Base-by-base conservation (phyloP, 2,113 vertebrate genomes). In the Ceyx cyanopectus region DNA sequence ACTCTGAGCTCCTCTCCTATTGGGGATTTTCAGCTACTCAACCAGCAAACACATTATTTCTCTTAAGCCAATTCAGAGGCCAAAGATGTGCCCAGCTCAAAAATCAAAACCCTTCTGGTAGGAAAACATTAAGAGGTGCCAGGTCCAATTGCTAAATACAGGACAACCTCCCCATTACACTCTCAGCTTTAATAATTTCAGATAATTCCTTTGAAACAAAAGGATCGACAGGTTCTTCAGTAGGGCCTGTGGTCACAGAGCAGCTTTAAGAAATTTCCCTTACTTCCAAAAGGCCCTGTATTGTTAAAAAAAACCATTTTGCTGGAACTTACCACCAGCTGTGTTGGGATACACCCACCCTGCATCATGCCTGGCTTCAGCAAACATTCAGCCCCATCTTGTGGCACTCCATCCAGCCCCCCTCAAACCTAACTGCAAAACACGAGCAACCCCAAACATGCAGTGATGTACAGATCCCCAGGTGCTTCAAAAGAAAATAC, bases 391-490 rank as follows among this genome's bases (percentile, higher is more conserved):
- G 27, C 21, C 9, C 37, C 4, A 0, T 58, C 22, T 58, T 32
- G 18, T 5, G 14, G 21, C 46, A 29, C 43, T 89, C 58, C 41
- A 20, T 40, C 24, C 74, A 32, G 21, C 0, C 0, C 7, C 12
- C n/a, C 6, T 15, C 41, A 56, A 86, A 60, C 17, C 7, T 13
- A 57, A 61, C 20, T 24, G 40, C 10, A 37, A 61, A 82, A 57
- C 13, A 13, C 1, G 1, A 66, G 50, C 30, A 26, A 3, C 6
- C 17, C 18, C 23, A 27, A 70, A 23, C 0, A 2, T 2, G 3
- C 30, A 18, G 8, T 2, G 2, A 7, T 24, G 18, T 17, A 50
- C 15, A 62, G 81, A 73, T 24, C 13, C 37, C 4, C 37, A 48
- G 69, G 15, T 7, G 5, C 19, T 34, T 37, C 4, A 14, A 57